Evolutionary conservation across 2,888 invertebrate species (phyloP).

Genomic region (Melieria picta): DNA sequence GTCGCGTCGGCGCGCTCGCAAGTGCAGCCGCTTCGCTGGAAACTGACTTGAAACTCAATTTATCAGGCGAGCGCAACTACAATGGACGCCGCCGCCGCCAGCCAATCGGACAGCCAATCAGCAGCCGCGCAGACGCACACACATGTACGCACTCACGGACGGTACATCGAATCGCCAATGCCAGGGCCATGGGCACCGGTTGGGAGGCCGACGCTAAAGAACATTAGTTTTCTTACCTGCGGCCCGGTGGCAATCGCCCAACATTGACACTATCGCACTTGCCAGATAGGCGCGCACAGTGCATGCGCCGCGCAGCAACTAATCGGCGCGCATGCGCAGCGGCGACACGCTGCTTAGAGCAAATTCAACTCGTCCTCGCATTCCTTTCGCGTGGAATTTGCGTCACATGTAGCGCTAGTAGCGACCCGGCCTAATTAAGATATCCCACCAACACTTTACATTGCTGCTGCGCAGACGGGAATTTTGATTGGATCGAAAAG

Average conservation of each 20-base stretch:
- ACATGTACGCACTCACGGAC: not conserved
- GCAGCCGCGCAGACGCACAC: not conserved
- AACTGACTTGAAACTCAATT: slow-evolving; percentile 6
- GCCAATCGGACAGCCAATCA: slow-evolving; percentile 6
- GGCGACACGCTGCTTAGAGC: no score
- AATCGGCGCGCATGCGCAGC: no score
- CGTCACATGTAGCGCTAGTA: no score
- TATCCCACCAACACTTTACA: no score
- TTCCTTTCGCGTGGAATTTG: no score
- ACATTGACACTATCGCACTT: slow-evolving; percentile 7
- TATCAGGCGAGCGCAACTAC: not conserved
- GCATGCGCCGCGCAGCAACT: no score
- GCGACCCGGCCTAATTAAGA: no score
- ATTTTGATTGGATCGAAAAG: slow-evolving; percentile 26
- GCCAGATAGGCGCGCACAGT: not conserved
- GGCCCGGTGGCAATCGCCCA: not conserved
- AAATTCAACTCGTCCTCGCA: no score
- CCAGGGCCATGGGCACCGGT: no score
- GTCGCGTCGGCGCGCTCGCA: not conserved
- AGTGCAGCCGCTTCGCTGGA: slow-evolving; percentile 4
- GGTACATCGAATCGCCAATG: slow-evolving; percentile 31
- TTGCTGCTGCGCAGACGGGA: not conserved
- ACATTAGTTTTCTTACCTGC: slow-evolving; percentile 37
- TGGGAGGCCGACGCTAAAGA: slow-evolving; percentile 28
- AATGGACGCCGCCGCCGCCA: slow-evolving; percentile 8